Evolutionary conservation across 2,113 vertebrate genomes (phyloP), one percentile per base, ranked within the genome.

Genomic region (Psammodynastes pulverulentus): DNA sequence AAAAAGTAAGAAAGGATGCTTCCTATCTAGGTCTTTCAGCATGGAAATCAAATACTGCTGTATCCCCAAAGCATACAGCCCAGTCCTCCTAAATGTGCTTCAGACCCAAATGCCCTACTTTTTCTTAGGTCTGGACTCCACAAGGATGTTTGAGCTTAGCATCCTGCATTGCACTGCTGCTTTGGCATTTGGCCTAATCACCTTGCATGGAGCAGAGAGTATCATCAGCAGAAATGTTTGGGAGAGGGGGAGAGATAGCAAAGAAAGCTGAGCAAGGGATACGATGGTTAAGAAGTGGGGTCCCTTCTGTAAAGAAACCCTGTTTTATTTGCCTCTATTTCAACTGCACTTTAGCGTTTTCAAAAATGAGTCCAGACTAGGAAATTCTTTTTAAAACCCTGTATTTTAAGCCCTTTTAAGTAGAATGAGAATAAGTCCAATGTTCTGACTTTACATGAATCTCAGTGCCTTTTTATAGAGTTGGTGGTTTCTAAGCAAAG

Each of bases 101-200:
- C 12, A 5, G 19, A 15, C 48, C 23, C n/a, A 15, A 19, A 67
- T 26, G 10, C 23, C 56, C 48, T 79, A 26, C 15, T 87, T 79
- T 53, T 26, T 4, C 39, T 53, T 56, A n/a, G 5, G 12, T 17
- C 92, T 39, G 62, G 49, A n/a, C 86, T 21, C n/a, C 89, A n/a
- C 9, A 46, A 26, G 46, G 43, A 23, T 43, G 13, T 5, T 12
- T 29, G 24, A n/a, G 3, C 43, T 12, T 52, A 49, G 43, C 39
- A 8, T 84, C 89, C 58, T n/a, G 58, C 51, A 13, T 51, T 53
- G 62, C 84, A 84, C 92, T 90, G 62, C 92, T 91, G 89, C 86
- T 84, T 67, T 93, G 92, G 92, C 92, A 88, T 84, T 48, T 39
- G 89, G 92, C 92, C 89, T 88, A 88, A 93, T 93, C 89, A 58